Percentiles rank a stretch among this genome's conserved stretches.
Evolutionary conservation across 2,888 invertebrate genomes (phyloP).

Genomic region (Hypsopygia costalis): DNA sequence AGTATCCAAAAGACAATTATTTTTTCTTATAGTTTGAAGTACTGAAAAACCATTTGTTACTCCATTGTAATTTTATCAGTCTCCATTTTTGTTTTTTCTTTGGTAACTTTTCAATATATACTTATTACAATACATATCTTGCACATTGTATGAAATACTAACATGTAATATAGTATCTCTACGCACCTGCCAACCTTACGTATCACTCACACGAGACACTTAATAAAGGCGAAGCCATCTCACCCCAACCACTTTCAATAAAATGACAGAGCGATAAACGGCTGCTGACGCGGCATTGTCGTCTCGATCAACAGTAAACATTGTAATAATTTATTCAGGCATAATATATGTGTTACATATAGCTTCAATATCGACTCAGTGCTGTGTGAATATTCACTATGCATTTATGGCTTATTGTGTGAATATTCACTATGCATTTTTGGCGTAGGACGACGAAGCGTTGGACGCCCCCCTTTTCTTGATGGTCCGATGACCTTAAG

Average conservation of each 20-base stretch:
- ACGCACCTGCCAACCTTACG: constrained; percentile 51
- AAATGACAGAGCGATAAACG: constrained; percentile 10
- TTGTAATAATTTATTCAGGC: constrained; percentile 16
- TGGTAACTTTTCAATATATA: too few species aligned
- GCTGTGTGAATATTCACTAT: neutral
- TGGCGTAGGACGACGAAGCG: too few species aligned
- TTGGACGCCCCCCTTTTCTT: too few species aligned
- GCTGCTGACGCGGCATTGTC: constrained; percentile 8
- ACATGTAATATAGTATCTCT: constrained; percentile 11
- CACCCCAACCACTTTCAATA: constrained; percentile 8
- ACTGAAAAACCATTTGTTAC: too few species aligned
- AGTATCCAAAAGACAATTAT: too few species aligned
- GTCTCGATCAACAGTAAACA: constrained; percentile 18
- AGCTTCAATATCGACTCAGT: constrained; percentile 13
- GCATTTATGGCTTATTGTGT: too few species aligned
- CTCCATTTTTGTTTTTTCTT: too few species aligned
- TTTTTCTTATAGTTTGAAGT: too few species aligned
- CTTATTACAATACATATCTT: too few species aligned
- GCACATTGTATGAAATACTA: neutral
- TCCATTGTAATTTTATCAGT: too few species aligned
- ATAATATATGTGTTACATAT: neutral
- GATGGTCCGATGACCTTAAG: too few species aligned
- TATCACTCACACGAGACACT: constrained; percentile 70
- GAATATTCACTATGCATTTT: too few species aligned
- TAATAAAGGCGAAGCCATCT: constrained; percentile 54